Evolutionary conservation across 2,113 vertebrate genomes (phyloP).

Genomic region (Plecotus auritus): DNA sequence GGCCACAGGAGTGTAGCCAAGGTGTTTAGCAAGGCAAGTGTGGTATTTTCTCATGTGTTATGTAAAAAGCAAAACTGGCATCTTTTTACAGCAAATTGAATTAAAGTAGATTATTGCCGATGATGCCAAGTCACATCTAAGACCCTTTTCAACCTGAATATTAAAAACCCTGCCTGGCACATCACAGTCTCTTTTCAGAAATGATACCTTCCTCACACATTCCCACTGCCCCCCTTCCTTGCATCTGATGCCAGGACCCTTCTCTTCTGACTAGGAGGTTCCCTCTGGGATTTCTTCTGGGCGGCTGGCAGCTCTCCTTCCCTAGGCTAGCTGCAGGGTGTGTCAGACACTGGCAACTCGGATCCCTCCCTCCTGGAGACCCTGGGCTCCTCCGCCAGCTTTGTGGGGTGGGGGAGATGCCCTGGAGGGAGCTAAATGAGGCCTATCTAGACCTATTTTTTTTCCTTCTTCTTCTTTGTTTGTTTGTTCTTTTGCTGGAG

Average conservation of each 20-base stretch:
- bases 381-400: not conserved
- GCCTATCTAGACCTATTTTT: not conserved
- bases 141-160: constrained; percentile 53
- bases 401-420: not conserved
- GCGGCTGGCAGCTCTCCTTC: not conserved
- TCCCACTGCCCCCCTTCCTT: not conserved
- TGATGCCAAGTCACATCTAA: constrained; percentile 45
- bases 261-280: constrained; percentile 37
- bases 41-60: not conserved
- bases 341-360: not conserved
- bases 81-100: constrained; percentile 52
- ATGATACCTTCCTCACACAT: not conserved
- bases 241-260: not conserved
- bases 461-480: not conserved
- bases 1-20: not conserved
- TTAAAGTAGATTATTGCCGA: constrained; percentile 36
- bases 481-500: not conserved
- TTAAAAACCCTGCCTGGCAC: constrained; percentile 43
- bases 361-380: not conserved
- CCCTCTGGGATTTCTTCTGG: not conserved
- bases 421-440: not conserved
- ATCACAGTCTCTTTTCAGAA: constrained; percentile 13
- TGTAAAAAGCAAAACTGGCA: constrained; percentile 20
- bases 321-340: constrained; percentile 39
- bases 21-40: not conserved